These are phyloP conservation scores for Cossypha caffra DNA, from an alignment of 2,797 vertebrate genomes.

Conservation along the genomic window DNA sequence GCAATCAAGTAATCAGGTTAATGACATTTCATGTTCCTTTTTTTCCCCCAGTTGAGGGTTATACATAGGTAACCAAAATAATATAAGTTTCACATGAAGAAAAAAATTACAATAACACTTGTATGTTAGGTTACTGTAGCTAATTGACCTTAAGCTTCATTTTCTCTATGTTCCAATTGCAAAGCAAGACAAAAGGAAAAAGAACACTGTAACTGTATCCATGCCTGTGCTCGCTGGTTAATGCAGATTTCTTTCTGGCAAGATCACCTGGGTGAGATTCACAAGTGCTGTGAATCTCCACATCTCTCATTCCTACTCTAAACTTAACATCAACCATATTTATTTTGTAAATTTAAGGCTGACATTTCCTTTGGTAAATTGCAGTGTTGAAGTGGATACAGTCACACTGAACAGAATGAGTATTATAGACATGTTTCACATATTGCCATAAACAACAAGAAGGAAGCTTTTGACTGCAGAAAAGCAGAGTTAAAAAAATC, in stretches of 20 bases:
- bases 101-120: background rate
- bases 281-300: background rate
- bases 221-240: background rate
- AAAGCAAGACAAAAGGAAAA: background rate
- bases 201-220: fast-evolving
- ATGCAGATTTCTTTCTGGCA: constrained; percentile 11
- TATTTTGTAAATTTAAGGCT: constrained; percentile 8
- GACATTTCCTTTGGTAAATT: background rate
- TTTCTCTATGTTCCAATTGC: background rate
- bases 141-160: background rate
- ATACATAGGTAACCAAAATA: background rate
- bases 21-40: background rate
- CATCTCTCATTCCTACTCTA: background rate
- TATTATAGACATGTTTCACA: background rate
- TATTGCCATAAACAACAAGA: background rate
- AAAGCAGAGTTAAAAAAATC: background rate
- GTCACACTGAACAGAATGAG: background rate
- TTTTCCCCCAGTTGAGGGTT: background rate
- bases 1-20: background rate
- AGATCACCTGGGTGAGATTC: background rate
- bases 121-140: background rate
- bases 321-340: background rate
- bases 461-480: background rate
- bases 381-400: background rate
- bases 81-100: background rate